phyloP scores from a whole-genome alignment of 1,140 invertebrate genomes.

The Aphaenogaster ashmeadi region DNA sequence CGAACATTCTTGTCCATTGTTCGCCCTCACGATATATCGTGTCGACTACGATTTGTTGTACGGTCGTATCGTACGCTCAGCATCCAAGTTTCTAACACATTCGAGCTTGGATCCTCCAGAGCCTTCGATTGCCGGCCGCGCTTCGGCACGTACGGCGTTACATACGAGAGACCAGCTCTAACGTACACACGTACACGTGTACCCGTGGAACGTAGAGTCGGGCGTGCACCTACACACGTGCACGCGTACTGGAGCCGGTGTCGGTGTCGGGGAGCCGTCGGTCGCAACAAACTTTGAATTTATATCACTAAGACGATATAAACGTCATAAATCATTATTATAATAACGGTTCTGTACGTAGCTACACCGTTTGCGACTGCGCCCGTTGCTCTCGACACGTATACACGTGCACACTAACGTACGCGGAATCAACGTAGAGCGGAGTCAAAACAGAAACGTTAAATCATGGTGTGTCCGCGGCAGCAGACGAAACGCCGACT shows the following conservation, averaged over 20 bases:
- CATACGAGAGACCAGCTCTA: slow-evolving; percentile 22
- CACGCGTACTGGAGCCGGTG: slow-evolving; percentile 13
- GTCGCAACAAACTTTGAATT: slow-evolving; percentile 84
- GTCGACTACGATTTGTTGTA: slow-evolving; percentile 36
- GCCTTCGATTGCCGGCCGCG: slow-evolving; percentile 53
- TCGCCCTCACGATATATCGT: slow-evolving; percentile 57
- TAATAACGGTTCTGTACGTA: slow-evolving; percentile 79
- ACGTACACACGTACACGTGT: too few species aligned
- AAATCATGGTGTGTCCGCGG: slow-evolving; percentile 74
- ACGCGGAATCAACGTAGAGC: slow-evolving; percentile 41
- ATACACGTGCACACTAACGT: slow-evolving; percentile 8
- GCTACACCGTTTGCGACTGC: slow-evolving; percentile 43
- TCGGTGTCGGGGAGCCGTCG: slow-evolving; percentile 62
- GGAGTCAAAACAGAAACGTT: slow-evolving; percentile 76
- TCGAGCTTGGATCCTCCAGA: slow-evolving; percentile 53
- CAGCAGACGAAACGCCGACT: slow-evolving; percentile 66
- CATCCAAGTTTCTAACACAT: slow-evolving; percentile 55
- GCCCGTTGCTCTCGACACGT: slow-evolving; percentile 38
- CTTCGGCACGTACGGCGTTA: slow-evolving; percentile 60
- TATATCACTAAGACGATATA: slow-evolving; percentile 85
- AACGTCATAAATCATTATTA: slow-evolving; percentile 85
- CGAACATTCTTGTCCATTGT: slow-evolving; percentile 39
- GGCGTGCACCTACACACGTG: slow-evolving; percentile 22
- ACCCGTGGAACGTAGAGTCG: slow-evolving; percentile 13
- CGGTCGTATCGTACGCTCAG: slow-evolving; percentile 40